Evolutionary conservation across 2,113 vertebrate species (phyloP).

Genomic region (Erythrocercus mccallii): DNA sequence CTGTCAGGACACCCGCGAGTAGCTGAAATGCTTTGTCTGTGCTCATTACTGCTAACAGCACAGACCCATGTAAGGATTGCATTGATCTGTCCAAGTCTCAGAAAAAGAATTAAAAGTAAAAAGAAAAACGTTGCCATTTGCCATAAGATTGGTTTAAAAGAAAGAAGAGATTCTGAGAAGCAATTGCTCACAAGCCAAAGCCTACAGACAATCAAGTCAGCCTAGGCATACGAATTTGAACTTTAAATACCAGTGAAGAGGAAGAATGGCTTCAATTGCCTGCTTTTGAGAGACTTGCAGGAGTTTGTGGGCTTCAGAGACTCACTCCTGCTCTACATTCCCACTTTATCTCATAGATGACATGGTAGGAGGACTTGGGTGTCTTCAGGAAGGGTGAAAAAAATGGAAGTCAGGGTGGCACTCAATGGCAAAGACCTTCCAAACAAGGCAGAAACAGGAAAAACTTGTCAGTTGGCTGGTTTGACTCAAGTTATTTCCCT

Average conservation of each 20-base stretch:
- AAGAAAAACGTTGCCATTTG: background rate
- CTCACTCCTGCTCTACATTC: background rate
- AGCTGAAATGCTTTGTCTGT: background rate
- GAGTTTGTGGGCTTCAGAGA: background rate
- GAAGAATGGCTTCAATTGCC: background rate
- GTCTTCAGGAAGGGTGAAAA: background rate
- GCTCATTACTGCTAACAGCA: background rate
- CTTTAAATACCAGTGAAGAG: background rate
- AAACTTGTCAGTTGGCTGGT: background rate
- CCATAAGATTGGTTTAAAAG: background rate
- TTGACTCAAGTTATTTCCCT: background rate
- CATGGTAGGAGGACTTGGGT: background rate
- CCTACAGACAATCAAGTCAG: background rate
- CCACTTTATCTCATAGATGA: background rate
- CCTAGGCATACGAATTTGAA: background rate
- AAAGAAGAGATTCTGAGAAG: background rate
- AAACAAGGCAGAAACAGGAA: background rate
- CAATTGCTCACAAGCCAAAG: background rate
- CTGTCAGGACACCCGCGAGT: background rate
- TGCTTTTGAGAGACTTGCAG: background rate
- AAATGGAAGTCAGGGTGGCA: background rate
- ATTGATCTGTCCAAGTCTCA: background rate
- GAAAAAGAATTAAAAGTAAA: background rate
- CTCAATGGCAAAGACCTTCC: background rate
- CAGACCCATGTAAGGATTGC: fast-evolving